Conservation (phyloP, 2,797 vertebrate genomes). For the Graptemys geographica region DNA sequence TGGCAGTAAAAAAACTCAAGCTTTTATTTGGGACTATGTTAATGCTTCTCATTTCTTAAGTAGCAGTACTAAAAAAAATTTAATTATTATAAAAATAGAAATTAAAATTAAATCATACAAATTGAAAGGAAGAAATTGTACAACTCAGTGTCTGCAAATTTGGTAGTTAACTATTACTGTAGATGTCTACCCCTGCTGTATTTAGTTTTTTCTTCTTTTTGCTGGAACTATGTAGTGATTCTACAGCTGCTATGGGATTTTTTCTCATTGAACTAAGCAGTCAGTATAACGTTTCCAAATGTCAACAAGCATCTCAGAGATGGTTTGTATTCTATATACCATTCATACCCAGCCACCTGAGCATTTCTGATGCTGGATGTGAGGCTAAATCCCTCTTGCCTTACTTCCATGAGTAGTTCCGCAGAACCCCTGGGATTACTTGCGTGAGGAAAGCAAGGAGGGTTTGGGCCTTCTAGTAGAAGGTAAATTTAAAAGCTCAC, state of each 20-base stretch:
- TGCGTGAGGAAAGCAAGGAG: neutral
- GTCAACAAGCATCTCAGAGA: neutral
- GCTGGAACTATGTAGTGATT: neutral
- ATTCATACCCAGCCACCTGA: fast-evolving
- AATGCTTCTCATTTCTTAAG: neutral
- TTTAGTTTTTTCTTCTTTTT: neutral
- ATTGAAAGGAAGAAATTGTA: neutral
- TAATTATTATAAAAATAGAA: neutral
- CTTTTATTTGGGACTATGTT: neutral
- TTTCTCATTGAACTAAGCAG: neutral
- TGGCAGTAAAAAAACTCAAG: neutral
- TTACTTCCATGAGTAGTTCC: neutral
- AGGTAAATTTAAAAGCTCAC: slow-evolving; percentile 32
- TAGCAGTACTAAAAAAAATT: slow-evolving; percentile 1
- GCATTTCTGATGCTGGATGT: neutral
- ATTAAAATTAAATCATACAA: neutral
- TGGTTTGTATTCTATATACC: neutral
- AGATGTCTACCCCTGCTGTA: neutral
- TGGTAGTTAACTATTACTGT: slow-evolving; percentile 23
- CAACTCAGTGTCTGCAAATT: neutral
- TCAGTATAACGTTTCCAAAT: fast-evolving
- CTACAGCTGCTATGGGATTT: neutral
- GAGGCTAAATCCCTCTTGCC: neutral
- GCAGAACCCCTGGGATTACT: neutral
- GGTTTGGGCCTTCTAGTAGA: neutral